Percentiles rank a stretch among this genome's conserved stretches.
Conservation (phyloP, 2,797 vertebrate genomes). For the Natrix natrix region DNA sequence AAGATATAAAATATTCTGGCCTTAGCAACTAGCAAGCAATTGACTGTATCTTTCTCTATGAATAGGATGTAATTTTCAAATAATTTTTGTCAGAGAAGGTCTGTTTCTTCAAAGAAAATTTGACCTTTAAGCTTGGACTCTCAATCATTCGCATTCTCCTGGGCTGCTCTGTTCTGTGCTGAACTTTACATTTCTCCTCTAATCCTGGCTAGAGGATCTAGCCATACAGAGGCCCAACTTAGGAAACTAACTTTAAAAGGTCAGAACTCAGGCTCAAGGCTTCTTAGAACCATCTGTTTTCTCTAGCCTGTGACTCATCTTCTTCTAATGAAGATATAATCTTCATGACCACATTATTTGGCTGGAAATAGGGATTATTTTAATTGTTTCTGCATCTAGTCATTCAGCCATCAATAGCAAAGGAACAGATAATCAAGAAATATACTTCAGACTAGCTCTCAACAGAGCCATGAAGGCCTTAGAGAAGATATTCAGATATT, state of each 20-base stretch:
- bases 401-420: neutral
- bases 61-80: neutral
- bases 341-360: neutral
- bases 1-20: neutral
- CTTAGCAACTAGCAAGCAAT: neutral
- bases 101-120: neutral
- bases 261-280: neutral
- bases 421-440: neutral
- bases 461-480: neutral
- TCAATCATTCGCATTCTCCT: neutral
- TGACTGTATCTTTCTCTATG: neutral
- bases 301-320: neutral
- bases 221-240: neutral
- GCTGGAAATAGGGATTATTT: neutral
- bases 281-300: neutral
- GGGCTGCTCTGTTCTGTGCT: neutral
- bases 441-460: neutral
- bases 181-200: neutral
- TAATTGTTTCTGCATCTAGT: neutral
- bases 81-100: neutral
- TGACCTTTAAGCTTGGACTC: neutral
- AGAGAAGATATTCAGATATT: neutral
- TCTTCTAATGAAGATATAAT: neutral
- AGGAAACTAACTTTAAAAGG: neutral
- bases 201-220: neutral